Base-by-base conservation (phyloP, 2,113 vertebrate genomes). In the Rafetus swinhoei region DNA sequence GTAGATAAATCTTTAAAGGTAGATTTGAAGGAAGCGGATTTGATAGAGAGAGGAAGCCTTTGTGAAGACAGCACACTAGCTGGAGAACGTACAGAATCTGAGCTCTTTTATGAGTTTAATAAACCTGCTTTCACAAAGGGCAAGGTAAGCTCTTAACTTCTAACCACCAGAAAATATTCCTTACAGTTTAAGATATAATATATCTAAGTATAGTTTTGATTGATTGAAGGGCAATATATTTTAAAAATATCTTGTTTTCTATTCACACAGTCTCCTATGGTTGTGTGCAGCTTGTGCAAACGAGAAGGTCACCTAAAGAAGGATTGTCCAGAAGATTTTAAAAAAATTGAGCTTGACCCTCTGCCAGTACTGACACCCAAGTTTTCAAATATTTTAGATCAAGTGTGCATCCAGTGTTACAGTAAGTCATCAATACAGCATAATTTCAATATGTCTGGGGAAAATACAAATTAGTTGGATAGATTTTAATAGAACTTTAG, bases 281-380 rank as follows among this genome's bases (percentile, higher is more conserved):
- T 99, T 21, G 99, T 99, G 62, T 99, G 99, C 96, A 98, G 98
- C 95, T 97, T 99, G 90, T 99, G 99, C 95, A 99, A 99, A 95
- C 98, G 98, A 57, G 99, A 99, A 87, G 99, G 99, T 32, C 99
- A 99, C 87, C 97, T 99, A 86, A 99, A 99, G 94, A 98, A 97
- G 65, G 99, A 99, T 95, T 99, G 99, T 93, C 99, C 99, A 4
- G 99, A 99, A 94, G 99, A 99, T 97, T 99, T 99, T 97, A 99
- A 99, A 97, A 99, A 98, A 95, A 98, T 99, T 92, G 97, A 99
- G 82, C 98, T 99, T 92, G 98, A 98, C 14, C 98, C 99, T 76
- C 95, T 99, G 88, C 99, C 99, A 72, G 93, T 95, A 1, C 94
- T 99, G 92, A 99, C 98, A 53, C 97, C 97, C 35, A 98, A 98